These are phyloP conservation scores for Cheilosia variabilis DNA, from an alignment of 2,888 invertebrate species.

Conservation along the genomic window DNA sequence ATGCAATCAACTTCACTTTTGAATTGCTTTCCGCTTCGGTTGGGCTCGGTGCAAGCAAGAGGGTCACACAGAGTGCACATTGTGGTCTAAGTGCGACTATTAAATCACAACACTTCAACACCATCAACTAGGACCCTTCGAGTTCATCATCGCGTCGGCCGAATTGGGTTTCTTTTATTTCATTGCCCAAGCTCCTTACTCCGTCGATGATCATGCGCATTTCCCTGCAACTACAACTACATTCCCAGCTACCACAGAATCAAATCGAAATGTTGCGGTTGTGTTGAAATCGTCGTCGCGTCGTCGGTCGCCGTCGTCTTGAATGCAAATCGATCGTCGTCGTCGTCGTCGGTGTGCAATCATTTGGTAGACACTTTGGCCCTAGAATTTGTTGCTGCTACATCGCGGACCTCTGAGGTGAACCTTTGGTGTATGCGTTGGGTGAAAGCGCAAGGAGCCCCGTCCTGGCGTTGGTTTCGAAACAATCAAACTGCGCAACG, in stretches of 20 bases:
- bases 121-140: slow-evolving; percentile 41
- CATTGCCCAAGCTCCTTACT: slow-evolving; percentile 65
- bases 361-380: slow-evolving; percentile 74
- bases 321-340: slow-evolving; percentile 71
- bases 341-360: slow-evolving; percentile 48
- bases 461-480: slow-evolving; percentile 41
- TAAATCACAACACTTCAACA: slow-evolving; percentile 60
- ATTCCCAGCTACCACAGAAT: slow-evolving; percentile 64
- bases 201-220: slow-evolving; percentile 62
- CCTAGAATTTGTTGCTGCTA: slow-evolving; percentile 71
- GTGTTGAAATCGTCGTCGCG: slow-evolving; percentile 41
- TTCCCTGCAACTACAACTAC: slow-evolving; percentile 13
- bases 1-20: slow-evolving; percentile 65
- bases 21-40: slow-evolving; percentile 44
- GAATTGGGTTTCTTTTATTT: slow-evolving; percentile 51
- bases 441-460: slow-evolving; percentile 71
- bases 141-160: slow-evolving; percentile 49
- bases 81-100: slow-evolving; percentile 61
- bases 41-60: slow-evolving; percentile 10
- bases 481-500: slow-evolving; percentile 48
- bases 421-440: slow-evolving; percentile 65
- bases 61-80: slow-evolving; percentile 53
- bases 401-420: slow-evolving; percentile 62
- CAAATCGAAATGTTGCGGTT: slow-evolving; percentile 70
- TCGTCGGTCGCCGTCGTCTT: slow-evolving; percentile 19